These are phyloP conservation scores for Formica selysi DNA, from an alignment of 1,140 invertebrate species.

Conservation along the genomic window DNA sequence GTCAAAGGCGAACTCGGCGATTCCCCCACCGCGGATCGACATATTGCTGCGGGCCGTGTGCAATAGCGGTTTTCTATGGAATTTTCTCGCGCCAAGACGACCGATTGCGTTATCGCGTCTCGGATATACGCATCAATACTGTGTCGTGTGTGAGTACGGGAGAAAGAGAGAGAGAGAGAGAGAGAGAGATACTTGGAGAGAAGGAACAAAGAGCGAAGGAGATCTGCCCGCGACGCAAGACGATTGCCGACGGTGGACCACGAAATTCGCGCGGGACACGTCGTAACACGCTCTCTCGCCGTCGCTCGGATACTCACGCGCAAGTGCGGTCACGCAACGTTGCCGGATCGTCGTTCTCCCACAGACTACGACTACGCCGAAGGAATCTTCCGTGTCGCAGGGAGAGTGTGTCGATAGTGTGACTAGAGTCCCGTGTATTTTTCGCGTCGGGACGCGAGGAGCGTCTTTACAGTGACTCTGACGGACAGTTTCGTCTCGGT, in stretches of 20 bases:
- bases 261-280: constrained; percentile 71
- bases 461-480: background rate
- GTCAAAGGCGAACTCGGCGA: constrained; percentile 37
- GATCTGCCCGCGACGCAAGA: background rate
- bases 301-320: constrained; percentile 67
- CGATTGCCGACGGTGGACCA: constrained; percentile 48
- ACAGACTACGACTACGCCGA: constrained; percentile 57
- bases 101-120: constrained; percentile 30
- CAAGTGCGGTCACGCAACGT: constrained; percentile 78
- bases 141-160: background rate
- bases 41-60: constrained; percentile 79
- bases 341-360: constrained; percentile 71
- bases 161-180: background rate
- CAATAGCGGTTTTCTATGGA: constrained; percentile 68
- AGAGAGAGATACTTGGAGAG: background rate
- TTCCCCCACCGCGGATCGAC: constrained; percentile 62
- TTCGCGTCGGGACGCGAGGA: background rate
- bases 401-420: constrained; percentile 2
- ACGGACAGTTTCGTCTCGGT: background rate
- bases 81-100: constrained; percentile 31
- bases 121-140: constrained; percentile 22
- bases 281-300: constrained; percentile 69
- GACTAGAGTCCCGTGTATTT: background rate
- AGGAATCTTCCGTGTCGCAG: constrained; percentile 35
- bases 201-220: background rate